Evolutionary conservation across 2,888 invertebrate genomes (phyloP).

Genomic region (Paralinhomoeus sp.): DNA sequence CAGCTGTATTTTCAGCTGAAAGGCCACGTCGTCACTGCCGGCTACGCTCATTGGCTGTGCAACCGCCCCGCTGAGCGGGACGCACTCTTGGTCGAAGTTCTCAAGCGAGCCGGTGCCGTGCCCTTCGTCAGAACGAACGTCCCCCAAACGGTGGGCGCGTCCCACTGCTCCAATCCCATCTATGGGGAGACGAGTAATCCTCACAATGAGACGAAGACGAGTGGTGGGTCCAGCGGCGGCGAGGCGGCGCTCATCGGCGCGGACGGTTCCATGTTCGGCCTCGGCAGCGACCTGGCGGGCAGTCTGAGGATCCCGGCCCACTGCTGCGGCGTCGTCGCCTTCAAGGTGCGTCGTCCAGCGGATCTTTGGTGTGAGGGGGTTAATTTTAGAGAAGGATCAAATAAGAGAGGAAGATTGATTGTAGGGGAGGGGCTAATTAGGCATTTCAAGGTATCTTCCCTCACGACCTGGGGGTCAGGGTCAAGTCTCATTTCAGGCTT

Average conservation of each 20-base stretch:
- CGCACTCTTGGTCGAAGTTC: slow-evolving; percentile 9
- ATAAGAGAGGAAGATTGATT: no score
- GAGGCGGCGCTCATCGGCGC: slow-evolving; percentile 29
- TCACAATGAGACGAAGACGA: slow-evolving; percentile 20
- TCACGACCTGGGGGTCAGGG: no score
- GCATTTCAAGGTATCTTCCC: no score
- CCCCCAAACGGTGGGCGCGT: slow-evolving; percentile 24
- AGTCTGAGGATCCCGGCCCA: slow-evolving; percentile 31
- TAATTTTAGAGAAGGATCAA: no score
- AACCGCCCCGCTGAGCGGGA: slow-evolving; percentile 11
- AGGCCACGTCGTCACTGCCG: slow-evolving; percentile 20
- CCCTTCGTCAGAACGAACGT: slow-evolving; percentile 32
- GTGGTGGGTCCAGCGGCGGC: slow-evolving; percentile 33
- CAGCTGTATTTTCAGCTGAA: slow-evolving; percentile 17
- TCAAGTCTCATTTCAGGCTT: no score
- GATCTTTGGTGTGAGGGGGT: no score
- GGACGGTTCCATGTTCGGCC: slow-evolving; percentile 30
- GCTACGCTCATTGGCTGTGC: slow-evolving; percentile 22
- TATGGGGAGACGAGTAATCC: slow-evolving; percentile 31
- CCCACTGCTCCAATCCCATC: slow-evolving; percentile 26
- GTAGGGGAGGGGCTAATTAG: no score
- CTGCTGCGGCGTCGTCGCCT: slow-evolving; percentile 30
- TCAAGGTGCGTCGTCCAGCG: slow-evolving; percentile 16
- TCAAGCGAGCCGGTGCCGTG: slow-evolving; percentile 29
- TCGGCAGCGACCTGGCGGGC: slow-evolving; percentile 32